Conservation (phyloP, 2,797 vertebrate genomes). For the Paguma larvata region DNA sequence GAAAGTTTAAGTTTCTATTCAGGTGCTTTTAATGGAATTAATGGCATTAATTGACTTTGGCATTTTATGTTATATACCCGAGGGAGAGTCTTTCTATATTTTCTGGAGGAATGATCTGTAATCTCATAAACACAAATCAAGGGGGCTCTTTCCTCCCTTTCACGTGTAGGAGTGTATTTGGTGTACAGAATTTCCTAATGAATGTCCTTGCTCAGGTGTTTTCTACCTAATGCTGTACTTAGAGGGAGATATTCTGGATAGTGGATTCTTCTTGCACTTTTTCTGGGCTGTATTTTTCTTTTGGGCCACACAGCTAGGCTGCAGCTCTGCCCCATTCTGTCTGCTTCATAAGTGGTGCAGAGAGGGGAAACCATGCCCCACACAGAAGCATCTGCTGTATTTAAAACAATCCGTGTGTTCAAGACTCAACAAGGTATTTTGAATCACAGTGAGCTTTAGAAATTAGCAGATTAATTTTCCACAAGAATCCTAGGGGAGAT, state of each 20-base stretch:
- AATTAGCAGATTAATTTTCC: slow-evolving; percentile 60
- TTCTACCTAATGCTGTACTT: neutral
- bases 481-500: neutral
- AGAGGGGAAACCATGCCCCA: neutral
- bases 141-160: neutral
- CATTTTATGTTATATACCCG: slow-evolving; percentile 12
- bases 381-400: neutral
- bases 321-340: neutral
- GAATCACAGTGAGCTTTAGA: slow-evolving; percentile 53
- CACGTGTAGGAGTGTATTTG: slow-evolving; percentile 31
- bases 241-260: neutral
- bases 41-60: slow-evolving; percentile 54
- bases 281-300: neutral
- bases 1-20: slow-evolving; percentile 48
- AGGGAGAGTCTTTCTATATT: slow-evolving; percentile 43
- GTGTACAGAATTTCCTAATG: slow-evolving; percentile 16
- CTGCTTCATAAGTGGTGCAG: neutral
- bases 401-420: slow-evolving; percentile 52
- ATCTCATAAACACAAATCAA: slow-evolving; percentile 73
- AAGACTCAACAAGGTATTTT: slow-evolving; percentile 46
- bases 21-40: slow-evolving; percentile 49
- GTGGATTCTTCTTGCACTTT: neutral
- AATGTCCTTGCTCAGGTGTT: slow-evolving; percentile 36
- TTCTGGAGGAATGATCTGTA: slow-evolving; percentile 67
- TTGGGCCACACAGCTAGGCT: neutral